Conservation (phyloP, 2,888 invertebrate species). For the Microctonus aethiopoides region DNA sequence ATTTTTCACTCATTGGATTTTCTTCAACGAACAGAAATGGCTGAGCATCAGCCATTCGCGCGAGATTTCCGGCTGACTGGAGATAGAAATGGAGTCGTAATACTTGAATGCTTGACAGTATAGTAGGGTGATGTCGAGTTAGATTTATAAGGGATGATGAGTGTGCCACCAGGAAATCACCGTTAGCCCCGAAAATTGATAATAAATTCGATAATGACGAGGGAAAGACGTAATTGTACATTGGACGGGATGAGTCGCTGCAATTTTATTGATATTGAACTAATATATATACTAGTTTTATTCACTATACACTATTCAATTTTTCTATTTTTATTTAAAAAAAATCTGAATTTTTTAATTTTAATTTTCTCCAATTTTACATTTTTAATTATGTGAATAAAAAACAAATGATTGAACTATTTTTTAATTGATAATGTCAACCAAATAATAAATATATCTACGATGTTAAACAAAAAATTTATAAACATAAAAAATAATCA, state of each 20-base stretch:
- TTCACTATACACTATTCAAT: constrained; percentile 25
- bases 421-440: not conserved
- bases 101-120: constrained; percentile 13
- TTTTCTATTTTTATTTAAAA: constrained; percentile 19
- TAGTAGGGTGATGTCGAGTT: not conserved
- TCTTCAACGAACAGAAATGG: constrained; percentile 62
- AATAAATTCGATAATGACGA: constrained; percentile 63
- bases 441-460: constrained; percentile 11
- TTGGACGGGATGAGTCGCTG: constrained; percentile 41
- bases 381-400: too few species aligned
- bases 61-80: constrained; percentile 64
- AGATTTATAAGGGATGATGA: not conserved
- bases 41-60: constrained; percentile 65
- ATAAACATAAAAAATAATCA: not conserved
- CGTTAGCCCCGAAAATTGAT: constrained; percentile 63
- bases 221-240: constrained; percentile 22
- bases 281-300: constrained; percentile 28
- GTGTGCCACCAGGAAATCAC: constrained; percentile 55
- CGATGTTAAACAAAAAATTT: not conserved
- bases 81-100: constrained; percentile 62
- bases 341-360: too few species aligned
- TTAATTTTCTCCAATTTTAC: too few species aligned
- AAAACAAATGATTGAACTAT: too few species aligned
- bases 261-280: constrained; percentile 56
- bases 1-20: constrained; percentile 57